A percentile compares a stretch with the other conserved stretches of the same genome.
Conservation (phyloP, 2,888 invertebrate species). For the Phaonia tiefii region DNA sequence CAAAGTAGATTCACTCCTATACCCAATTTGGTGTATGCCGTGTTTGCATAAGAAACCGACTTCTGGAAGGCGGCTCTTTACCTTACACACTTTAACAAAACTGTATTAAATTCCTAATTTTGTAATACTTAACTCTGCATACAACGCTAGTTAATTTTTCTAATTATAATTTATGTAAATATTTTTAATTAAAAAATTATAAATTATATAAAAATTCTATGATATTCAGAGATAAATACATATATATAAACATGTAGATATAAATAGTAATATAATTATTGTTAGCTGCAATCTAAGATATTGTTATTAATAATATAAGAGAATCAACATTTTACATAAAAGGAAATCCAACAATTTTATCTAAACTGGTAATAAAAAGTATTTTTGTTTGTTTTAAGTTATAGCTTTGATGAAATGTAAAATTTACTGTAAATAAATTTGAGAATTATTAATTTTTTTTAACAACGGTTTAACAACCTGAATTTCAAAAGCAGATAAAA, state of each 20-base stretch:
- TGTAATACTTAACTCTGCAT: constrained; percentile 12
- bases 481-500: constrained; percentile 69
- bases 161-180: constrained; percentile 51
- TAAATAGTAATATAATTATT: constrained; percentile 46
- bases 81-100: constrained; percentile 48
- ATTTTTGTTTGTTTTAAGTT: constrained; percentile 44
- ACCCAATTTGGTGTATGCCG: neutral
- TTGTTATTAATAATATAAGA: constrained; percentile 60
- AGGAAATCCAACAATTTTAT: constrained; percentile 37
- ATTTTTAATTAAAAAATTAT: constrained; percentile 26
- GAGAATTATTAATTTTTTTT: too few relatives aligned
- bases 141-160: constrained; percentile 55
- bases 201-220: constrained; percentile 28
- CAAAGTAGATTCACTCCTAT: neutral
- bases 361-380: constrained; percentile 14
- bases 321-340: constrained; percentile 9
- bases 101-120: constrained; percentile 63
- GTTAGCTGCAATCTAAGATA: constrained; percentile 69
- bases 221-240: constrained; percentile 41
- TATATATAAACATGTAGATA: too few relatives aligned
- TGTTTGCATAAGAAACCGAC: neutral
- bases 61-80: constrained; percentile 23
- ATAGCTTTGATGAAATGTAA: constrained; percentile 5
- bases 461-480: constrained; percentile 53
- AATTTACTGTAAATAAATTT: constrained; percentile 51